Evolutionary conservation across 2,888 invertebrate genomes (phyloP), one percentile per base, ranked within the genome.

Genomic region (Drosophila monieri): DNA sequence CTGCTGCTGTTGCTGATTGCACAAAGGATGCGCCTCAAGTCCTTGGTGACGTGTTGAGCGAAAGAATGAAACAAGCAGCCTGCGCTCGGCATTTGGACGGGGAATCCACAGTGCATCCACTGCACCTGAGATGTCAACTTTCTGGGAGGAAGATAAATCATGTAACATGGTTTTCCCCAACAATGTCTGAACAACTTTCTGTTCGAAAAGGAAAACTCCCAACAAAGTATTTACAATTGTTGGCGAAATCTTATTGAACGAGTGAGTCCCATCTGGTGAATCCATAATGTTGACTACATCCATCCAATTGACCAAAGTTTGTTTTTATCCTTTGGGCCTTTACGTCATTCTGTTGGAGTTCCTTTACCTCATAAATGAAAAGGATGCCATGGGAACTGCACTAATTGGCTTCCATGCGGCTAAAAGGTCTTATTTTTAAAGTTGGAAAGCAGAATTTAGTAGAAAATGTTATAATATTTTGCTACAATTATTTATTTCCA

Each of bases 11-110:
- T 73, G 53, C 66, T 81, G 87, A 81, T 81, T 87, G 81, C 72
- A 87, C 80, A 81, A 81, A 81, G 84, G 67, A 77, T 74, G 70
- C 81, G 72, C 73, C 81, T 76, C 78, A 80, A 85, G 72, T 80
- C 85, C 87, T 85, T 85, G 78, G 85, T 84, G 80, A 80, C 81
- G 85, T 85, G 85, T 69, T 74, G 73, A 81, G 64, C 70, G 57
- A 80, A 86, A 78, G 85, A 85, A 85, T 73, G 67, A 70, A 78
- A 65, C 71, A 65, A 73, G 73, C 69, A 71, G 60, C 81, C 67
- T 56, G 44, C 66, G 64, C 55, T 55, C 49, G 65, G 61, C 48
- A 76, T 53, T 30, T 73, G 35, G 53, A 21, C 57, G 62, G 56
- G 52, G 46, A 62, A 54, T 44, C 37, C 71, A 53, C 44, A 44